Evolutionary conservation across 2,113 vertebrate species (phyloP).

Genomic region (Pterocles burchelli): DNA sequence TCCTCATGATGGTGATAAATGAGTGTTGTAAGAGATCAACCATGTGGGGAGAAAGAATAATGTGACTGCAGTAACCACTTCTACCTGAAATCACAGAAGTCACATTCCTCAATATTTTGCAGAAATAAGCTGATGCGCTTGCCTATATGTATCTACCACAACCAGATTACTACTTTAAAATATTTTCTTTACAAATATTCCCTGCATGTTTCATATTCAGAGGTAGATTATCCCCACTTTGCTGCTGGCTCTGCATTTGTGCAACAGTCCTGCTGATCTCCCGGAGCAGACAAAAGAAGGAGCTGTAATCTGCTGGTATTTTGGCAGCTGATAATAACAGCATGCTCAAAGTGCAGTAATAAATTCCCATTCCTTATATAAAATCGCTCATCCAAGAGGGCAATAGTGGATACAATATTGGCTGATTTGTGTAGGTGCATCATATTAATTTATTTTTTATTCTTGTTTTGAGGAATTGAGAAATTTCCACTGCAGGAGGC

Average conservation of each 20-base stretch:
- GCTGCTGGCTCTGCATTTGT: not conserved
- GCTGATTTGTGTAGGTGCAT: not conserved
- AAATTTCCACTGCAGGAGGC: not conserved
- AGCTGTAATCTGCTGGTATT: slow-evolving; percentile 3
- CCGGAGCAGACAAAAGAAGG: not conserved
- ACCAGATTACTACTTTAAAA: not conserved
- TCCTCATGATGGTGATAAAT: not conserved
- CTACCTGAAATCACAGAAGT: not conserved
- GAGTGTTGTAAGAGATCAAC: not conserved
- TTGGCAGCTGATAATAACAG: not conserved
- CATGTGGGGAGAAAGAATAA: not conserved
- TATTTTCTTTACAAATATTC: not conserved
- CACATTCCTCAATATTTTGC: not conserved
- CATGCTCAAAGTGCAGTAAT: not conserved
- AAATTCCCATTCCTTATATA: not conserved
- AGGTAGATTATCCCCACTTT: not conserved
- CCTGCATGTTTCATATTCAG: not conserved
- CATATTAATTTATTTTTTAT: not conserved
- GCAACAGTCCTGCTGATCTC: not conserved
- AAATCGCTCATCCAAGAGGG: not conserved
- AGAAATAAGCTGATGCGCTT: not conserved
- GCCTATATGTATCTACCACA: not conserved
- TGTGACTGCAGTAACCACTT: not conserved
- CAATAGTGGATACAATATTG: not conserved
- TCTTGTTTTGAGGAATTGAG: not conserved